Base-by-base conservation (phyloP, 1,140 invertebrate species). In the Microplitis demolitor region DNA sequence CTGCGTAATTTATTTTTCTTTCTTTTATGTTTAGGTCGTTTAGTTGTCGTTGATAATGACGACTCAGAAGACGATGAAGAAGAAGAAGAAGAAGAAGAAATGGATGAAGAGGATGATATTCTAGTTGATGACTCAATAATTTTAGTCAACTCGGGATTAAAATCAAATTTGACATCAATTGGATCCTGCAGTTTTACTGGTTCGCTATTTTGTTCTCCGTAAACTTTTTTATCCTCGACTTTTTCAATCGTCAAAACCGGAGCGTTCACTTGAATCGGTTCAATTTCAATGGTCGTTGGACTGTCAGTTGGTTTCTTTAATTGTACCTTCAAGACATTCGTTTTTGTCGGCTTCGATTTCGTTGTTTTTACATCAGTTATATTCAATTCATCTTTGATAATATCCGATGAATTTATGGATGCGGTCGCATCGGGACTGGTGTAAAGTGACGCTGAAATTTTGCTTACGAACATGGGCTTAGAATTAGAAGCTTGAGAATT, bases 1-100 rank as follows among this genome's bases (percentile, higher is more conserved):
- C 90, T 87, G n/a, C 89, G 84, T 45, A 86, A 88, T 61, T 91
- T 91, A 73, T 90, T 91, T 78, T 90, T 91, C 86, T 90, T 91
- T 53, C 84, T 83, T 74, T 88, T 61, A 16, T 68, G 4, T 35
- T 89, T 87, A 4, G 78, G 35, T 50, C 86, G 85, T 73, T 89
- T 88, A 37, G 90, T 87, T 8, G 88, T 87, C 35, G 87, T 78
- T 3, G 79, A 77, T 3, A 75, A 35, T 11, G 72, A 58, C 11
- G 72, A 68, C 4, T 64, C 61, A 13, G 60, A 51, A 2, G 66
- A 60, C 13, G 61, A 50, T 13, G 31, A 39, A 4, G 37, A 39
- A 8, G 37, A 45, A 8, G 39, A 45, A 5, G 39, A 45, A 45
- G 39, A 3, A 45, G 39, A 45, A 45, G 39, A 45, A 9, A 45